Base-by-base conservation (phyloP, 2,888 invertebrate species). In the Drosophila sordidula region DNA sequence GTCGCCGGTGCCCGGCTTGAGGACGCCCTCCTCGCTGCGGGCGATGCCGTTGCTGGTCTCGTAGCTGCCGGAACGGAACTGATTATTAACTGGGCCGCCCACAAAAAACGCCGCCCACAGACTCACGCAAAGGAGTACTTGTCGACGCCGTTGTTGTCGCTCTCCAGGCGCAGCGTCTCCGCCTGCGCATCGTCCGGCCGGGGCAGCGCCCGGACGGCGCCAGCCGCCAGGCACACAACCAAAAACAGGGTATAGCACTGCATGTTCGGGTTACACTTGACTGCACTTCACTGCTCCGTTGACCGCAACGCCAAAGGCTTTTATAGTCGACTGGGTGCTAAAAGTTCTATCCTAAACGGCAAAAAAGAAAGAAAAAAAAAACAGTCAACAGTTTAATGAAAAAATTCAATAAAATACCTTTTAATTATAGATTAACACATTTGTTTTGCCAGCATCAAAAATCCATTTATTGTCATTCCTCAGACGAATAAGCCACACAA, bases 81-180 rank as follows among this genome's bases (percentile, higher is more conserved):
- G 6, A 16, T 4, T 29, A 6, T 39, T 9, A 39, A 39, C 3
- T 9, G 16, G 26, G n/a, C n/a, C n/a, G n/a, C n/a, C 26, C n/a
- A 14, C 14, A n/a, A 49, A 9, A 4, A 25, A 4, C 9, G 26
- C n/a, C 9, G 6, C 3, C 6, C 12, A 5, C 0, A 8, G n/a
- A 89, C 91, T 93, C 92, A 94, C 94, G 92, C 93, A 79, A 94
- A 95, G 69, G 92, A 93, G 90, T 95, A 95, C 50, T 93, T 93
- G 74, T 94, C 94, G 14, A 93, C 84, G 51, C 94, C 95, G 72
- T 93, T 93, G 78, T 95, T 95, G 82, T 94, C 93, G 49, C 92
- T 91, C 50, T 87, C 90, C 58, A 89, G 75, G 6, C 88, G 86
- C 22, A 90, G 2, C 2, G 82, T 86, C 57, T 89, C 80, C 2